Percentiles rank a stretch among this genome's conserved stretches.
Conservation (phyloP, 2,113 vertebrate species). For the Rhizomys pruinosus region DNA sequence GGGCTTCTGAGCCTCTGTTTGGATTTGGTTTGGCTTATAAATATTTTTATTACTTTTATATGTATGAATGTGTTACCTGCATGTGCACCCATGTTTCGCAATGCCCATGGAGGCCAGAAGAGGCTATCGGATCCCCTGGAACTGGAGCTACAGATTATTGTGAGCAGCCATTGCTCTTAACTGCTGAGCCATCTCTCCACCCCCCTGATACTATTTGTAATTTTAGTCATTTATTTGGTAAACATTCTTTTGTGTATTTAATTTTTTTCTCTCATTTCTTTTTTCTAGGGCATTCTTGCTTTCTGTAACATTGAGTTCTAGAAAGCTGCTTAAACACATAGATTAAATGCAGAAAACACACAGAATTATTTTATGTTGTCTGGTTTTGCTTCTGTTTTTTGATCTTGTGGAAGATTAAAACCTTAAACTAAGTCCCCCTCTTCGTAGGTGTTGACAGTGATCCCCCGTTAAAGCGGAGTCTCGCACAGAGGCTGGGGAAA, state of each 20-base stretch:
- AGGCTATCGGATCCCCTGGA: too few species aligned
- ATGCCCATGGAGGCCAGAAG: too few species aligned
- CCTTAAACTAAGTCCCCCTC: not conserved
- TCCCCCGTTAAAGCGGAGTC: slow-evolving; percentile 86
- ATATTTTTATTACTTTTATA: too few species aligned
- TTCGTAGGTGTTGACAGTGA: slow-evolving; percentile 75
- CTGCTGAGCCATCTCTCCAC: too few species aligned
- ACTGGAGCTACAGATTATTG: too few species aligned
- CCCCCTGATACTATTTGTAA: too few species aligned
- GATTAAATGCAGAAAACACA: slow-evolving; percentile 38
- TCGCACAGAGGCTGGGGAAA: slow-evolving; percentile 92
- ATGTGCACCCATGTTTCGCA: too few species aligned
- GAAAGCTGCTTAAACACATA: not conserved
- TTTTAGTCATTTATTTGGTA: slow-evolving; percentile 24
- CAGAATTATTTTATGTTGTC: not conserved
- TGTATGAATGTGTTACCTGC: too few species aligned
- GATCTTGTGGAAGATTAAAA: slow-evolving; percentile 8
- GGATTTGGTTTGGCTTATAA: too few species aligned
- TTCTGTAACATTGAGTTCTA: slow-evolving; percentile 34
- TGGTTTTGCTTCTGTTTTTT: slow-evolving; percentile 51
- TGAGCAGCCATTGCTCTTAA: too few species aligned
- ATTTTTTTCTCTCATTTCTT: not conserved
- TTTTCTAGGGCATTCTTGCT: not conserved
- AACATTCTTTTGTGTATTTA: not conserved
- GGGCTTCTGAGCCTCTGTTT: not conserved